Evolutionary conservation across 2,797 vertebrate genomes (phyloP).

Genomic region (Garrulus glandarius): DNA sequence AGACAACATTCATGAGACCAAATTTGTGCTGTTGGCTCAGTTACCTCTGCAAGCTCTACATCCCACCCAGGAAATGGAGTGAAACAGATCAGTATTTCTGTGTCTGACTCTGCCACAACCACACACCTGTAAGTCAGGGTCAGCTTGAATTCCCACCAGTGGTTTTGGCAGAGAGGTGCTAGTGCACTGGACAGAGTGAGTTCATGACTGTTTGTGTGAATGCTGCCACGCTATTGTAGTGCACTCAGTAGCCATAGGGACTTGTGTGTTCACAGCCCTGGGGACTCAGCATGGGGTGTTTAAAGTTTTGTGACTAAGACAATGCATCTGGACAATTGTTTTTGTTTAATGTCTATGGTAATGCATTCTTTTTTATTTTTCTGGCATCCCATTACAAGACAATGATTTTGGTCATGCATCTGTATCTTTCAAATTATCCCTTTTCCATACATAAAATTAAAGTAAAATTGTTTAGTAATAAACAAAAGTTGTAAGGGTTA

Average conservation of each 20-base stretch:
- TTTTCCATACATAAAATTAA: not conserved
- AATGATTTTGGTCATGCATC: not conserved
- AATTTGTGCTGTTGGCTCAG: not conserved
- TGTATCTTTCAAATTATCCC: not conserved
- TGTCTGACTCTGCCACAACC: rapidly evolving
- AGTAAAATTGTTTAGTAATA: not conserved
- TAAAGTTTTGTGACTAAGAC: not conserved
- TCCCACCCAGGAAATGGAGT: rapidly evolving
- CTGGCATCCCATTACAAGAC: not conserved
- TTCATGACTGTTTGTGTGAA: not conserved
- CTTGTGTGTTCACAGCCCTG: not conserved
- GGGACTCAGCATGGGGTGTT: not conserved
- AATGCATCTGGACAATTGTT: not conserved
- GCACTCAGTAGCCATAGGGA: rapidly evolving
- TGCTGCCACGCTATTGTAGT: not conserved
- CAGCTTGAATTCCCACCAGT: not conserved
- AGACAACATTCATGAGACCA: rapidly evolving
- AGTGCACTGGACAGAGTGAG: not conserved
- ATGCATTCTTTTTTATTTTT: not conserved
- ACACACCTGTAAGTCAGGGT: not conserved
- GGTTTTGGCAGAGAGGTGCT: not conserved
- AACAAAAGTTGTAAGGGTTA: rapidly evolving
- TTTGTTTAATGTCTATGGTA: not conserved
- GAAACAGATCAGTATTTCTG: not conserved
- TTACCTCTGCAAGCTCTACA: not conserved